Base-by-base conservation (phyloP, 2,888 invertebrate genomes). In the Drymonia ruficornis region DNA sequence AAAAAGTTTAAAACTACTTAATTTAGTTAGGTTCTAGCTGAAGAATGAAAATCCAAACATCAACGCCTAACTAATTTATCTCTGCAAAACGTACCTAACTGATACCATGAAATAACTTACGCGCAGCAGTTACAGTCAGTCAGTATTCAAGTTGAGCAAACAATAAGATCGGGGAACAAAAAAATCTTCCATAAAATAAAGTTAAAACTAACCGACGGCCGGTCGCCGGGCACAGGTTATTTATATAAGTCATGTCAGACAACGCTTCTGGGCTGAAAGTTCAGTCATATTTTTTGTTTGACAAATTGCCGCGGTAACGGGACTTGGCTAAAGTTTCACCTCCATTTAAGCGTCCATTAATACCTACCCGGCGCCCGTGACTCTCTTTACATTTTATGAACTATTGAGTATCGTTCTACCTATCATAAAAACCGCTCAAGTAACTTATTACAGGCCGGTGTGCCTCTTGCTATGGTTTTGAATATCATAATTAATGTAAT, bases 211-310 rank as follows among this genome's bases (percentile, higher is more conserved):
- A 82, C 76, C 73, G 74, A 69, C 67, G 72, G 76, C 67, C 72
- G 77, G 75, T 66, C 61, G 74, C 61, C 65, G 70, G 75, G 74
- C 73, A 68, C 76, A 61, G 80, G 83, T 84, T 87, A 87, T 87
- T 86, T 89, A 85, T 89, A 87, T 84, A 87, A 85, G 82, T 86
- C 85, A 80, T 85, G 87, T 86, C 86, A 83, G 81, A 84, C 84
- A 86, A 83, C 83, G 82, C 82, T 83, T 76, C 82, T 78, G 80
- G 82, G 76, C 84, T 81, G 76, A 84, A 90, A 89, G 84, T 88
- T 89, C 76, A 81, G 78, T 81, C 83, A 89, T 89, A 91, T 87
- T 90, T 91, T 91, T 88, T 87, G 84, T 89, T 88, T 91, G 89
- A 91, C 89, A 90, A 91, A 91, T 89, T 86, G 86, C 82, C 79